Base-by-base conservation (phyloP, 2,113 vertebrate genomes). In the Sarotherodon lohbergeri region DNA sequence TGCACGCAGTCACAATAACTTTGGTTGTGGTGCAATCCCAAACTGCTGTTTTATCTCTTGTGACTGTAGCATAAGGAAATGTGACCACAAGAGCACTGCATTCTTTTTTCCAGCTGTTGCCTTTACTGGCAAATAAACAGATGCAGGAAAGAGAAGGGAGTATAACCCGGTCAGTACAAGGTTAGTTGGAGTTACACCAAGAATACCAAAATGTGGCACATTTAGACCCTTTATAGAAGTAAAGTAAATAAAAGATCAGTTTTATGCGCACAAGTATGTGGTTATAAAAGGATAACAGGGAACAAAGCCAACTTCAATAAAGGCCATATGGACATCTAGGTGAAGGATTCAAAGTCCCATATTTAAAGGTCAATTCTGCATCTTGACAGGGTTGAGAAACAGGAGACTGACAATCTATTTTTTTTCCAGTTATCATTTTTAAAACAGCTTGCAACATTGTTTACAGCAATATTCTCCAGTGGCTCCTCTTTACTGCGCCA, bases 331-430 rank as follows among this genome's bases (percentile, higher is more conserved):
- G 73, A 79, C 4, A 36, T 90, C 22, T 5, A 82, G 39, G 80
- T 34, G 12, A 52, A 78, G 9, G 4, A 50, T 19, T 78, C 43
- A 50, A 78, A 83, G 82, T 82, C 54, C 10, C 41, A 48, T 55
- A 19, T 68, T 78, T 6, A 17, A 2, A 36, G 61, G 90, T 82
- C 91, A 86, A 90, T 52, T 52, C 81, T 61, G 88, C 90, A 90
- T 86, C 86, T 94, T 85, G 90, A 78, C 56, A 89, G 66, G 61
- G 92, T 92, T 79, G 63, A 59, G 29, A 76, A 93, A 85, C 89
- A 93, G 86, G 56, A 63, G 83, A 85, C 32, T 43, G 84, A 19
- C 19, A 2, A 84, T 52, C 48, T 36, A 22, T 68, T 17, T 22
- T 43, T 27, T 71, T 32, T 39, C 5, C 3, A 36, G 79, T 89